These are phyloP conservation scores for Lithosia quadra DNA, from an alignment of 2,888 invertebrate species.

Conservation along the genomic window DNA sequence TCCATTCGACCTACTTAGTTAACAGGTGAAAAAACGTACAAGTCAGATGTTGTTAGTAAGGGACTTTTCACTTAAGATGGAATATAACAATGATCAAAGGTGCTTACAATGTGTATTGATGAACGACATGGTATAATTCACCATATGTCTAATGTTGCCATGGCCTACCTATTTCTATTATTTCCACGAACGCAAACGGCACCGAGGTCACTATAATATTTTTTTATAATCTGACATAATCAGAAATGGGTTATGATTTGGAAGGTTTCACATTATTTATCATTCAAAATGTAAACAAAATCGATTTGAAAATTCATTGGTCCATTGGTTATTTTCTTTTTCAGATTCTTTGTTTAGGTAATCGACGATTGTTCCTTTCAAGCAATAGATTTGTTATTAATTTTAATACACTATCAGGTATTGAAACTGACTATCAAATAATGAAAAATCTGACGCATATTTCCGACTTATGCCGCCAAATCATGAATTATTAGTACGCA, in stretches of 20 bases:
- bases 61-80: too few species aligned
- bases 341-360: too few species aligned
- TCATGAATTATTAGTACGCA: background rate
- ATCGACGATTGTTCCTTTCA: background rate
- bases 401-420: too few species aligned
- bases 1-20: too few species aligned
- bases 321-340: background rate
- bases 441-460: too few species aligned
- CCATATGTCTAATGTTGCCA: background rate
- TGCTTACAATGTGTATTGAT: background rate
- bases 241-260: conserved; percentile 24
- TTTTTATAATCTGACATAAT: conserved; percentile 20
- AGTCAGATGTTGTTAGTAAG: too few species aligned
- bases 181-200: conserved; percentile 15
- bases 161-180: background rate
- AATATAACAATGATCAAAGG: conserved; percentile 7
- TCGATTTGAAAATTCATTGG: background rate
- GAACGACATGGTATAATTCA: background rate
- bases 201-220: background rate
- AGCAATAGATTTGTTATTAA: background rate
- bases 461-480: too few species aligned
- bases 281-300: conserved; percentile 15
- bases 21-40: too few species aligned
- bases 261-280: conserved; percentile 26
- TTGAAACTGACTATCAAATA: too few species aligned